Conservation (phyloP, 2,888 invertebrate species). For the Epiblema foenella region DNA sequence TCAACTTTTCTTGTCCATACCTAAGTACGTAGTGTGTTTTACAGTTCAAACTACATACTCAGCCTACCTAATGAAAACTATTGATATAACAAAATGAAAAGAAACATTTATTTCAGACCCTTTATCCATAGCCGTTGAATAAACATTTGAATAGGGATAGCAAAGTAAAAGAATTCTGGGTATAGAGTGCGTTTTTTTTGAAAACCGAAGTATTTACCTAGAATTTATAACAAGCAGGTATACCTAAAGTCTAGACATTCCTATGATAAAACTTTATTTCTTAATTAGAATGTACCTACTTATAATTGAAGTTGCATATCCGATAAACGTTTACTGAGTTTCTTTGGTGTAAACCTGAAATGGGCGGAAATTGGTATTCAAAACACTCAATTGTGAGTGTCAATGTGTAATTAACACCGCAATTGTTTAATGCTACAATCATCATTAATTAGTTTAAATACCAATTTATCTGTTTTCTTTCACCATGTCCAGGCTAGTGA, state of each 20-base stretch:
- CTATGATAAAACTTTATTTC: constrained; percentile 1
- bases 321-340: constrained; percentile 21
- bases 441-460: constrained; percentile 13
- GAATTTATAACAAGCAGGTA: background rate
- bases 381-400: constrained; percentile 18
- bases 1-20: no score
- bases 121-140: no score
- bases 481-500: constrained; percentile 20
- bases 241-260: background rate
- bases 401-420: constrained; percentile 2
- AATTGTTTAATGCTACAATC: background rate
- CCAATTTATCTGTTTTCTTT: constrained; percentile 22
- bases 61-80: background rate
- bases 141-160: background rate
- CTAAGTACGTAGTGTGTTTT: background rate
- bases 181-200: background rate
- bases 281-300: background rate
- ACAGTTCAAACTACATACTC: background rate
- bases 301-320: background rate
- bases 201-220: background rate
- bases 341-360: constrained; percentile 13
- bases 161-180: no score
- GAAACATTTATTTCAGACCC: no score
- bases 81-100: no score
- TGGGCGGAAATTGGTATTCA: constrained; percentile 21